Percentiles rank a stretch among this genome's conserved stretches.
phyloP scores from a whole-genome alignment of 2,113 vertebrate species.

The Furnarius figulus region DNA sequence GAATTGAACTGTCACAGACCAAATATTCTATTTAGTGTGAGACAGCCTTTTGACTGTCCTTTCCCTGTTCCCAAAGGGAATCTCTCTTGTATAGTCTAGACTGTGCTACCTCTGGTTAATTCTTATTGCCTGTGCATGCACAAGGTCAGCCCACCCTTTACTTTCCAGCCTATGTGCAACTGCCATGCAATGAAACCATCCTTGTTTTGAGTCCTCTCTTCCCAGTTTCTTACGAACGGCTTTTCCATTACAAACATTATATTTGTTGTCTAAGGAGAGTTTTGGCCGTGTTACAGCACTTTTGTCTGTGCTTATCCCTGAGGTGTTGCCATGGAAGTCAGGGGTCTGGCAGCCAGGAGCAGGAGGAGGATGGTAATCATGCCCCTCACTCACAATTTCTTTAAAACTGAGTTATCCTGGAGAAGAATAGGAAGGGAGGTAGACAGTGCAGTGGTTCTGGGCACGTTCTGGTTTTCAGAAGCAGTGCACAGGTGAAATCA shows the following conservation, averaged over 20 bases:
- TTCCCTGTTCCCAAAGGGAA: not conserved
- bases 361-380: not conserved
- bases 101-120: not conserved
- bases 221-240: not conserved
- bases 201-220: not conserved
- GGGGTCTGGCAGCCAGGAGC: not conserved
- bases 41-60: not conserved
- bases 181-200: not conserved
- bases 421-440: not conserved
- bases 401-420: not conserved
- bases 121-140: not conserved
- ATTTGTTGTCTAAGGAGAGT: not conserved
- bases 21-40: not conserved
- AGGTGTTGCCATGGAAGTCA: not conserved
- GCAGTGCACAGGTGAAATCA: not conserved
- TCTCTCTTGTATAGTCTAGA: no score
- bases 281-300: not conserved
- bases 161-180: not conserved
- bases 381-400: not conserved
- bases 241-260: not conserved
- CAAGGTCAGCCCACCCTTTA: not conserved
- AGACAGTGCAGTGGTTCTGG: not conserved
- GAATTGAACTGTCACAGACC: not conserved
- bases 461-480: not conserved
- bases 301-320: not conserved